These are phyloP conservation scores for Drosophila leonis DNA, from an alignment of 2,888 invertebrate genomes.

Conservation along the genomic window DNA sequence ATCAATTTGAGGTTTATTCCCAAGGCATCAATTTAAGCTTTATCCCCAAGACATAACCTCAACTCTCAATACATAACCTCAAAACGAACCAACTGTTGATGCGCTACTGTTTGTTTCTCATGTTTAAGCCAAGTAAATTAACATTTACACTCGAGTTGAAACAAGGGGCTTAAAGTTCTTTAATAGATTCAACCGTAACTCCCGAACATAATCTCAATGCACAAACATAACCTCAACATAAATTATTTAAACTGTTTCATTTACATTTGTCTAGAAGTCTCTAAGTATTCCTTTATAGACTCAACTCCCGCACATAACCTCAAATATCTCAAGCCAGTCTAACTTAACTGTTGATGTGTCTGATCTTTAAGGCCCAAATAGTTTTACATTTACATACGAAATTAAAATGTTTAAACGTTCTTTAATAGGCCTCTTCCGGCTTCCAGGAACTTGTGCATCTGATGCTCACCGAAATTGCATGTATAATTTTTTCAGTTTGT, in stretches of 20 bases:
- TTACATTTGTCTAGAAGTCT: conserved; percentile 23
- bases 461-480: conserved; percentile 57
- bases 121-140: not conserved
- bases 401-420: conserved; percentile 64
- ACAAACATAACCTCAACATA: conserved; percentile 4
- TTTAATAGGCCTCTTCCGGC: conserved; percentile 72
- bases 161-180: not conserved
- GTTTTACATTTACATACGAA: conserved; percentile 42
- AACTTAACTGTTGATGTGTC: not conserved
- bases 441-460: conserved; percentile 62
- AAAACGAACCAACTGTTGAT: not conserved
- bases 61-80: not conserved
- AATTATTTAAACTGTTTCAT: conserved; percentile 36
- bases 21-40: not conserved
- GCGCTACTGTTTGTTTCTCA: not conserved
- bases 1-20: no score
- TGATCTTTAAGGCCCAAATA: conserved; percentile 2
- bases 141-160: not conserved
- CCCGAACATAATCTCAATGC: not conserved
- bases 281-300: not conserved
- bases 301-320: conserved; percentile 3
- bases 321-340: not conserved
- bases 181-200: not conserved
- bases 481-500: conserved; percentile 42
- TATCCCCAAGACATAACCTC: not conserved